Percentiles rank a stretch among this genome's conserved stretches.
Conservation (phyloP, 2,797 vertebrate species). For the Mus spretus region DNA sequence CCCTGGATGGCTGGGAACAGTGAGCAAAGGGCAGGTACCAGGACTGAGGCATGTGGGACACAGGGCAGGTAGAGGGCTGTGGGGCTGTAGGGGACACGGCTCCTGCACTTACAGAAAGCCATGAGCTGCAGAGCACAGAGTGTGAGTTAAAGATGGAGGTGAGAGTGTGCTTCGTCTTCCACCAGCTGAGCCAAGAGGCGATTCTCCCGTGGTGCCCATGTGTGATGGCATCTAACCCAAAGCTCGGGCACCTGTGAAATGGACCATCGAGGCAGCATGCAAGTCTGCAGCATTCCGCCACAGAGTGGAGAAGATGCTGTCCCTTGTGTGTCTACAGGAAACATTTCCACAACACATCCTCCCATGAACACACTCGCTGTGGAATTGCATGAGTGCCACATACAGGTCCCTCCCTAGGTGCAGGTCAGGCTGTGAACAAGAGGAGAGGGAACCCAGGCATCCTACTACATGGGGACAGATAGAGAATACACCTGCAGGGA, state of each 20-base stretch:
- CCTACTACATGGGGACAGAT: background rate
- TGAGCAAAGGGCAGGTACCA: background rate
- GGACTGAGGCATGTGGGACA: background rate
- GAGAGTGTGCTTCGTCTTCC: background rate
- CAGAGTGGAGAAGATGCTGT: background rate
- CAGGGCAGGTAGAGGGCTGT: background rate
- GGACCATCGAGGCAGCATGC: background rate
- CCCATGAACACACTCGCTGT: background rate
- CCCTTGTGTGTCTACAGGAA: background rate
- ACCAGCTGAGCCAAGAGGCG: fast-evolving
- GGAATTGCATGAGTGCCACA: background rate
- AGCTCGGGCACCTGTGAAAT: background rate
- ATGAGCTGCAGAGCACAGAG: background rate
- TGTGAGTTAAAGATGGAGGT: background rate
- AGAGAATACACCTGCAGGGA: background rate
- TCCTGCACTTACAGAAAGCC: background rate
- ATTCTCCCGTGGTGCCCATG: background rate
- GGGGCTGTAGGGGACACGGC: background rate
- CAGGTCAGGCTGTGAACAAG: background rate
- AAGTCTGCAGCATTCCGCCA: background rate
- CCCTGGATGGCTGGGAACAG: background rate
- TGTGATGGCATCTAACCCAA: background rate
- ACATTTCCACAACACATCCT: background rate
- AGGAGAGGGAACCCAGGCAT: background rate
- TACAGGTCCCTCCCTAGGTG: background rate